Base-by-base conservation (phyloP, 2,888 invertebrate species). In the Acleris laterana region DNA sequence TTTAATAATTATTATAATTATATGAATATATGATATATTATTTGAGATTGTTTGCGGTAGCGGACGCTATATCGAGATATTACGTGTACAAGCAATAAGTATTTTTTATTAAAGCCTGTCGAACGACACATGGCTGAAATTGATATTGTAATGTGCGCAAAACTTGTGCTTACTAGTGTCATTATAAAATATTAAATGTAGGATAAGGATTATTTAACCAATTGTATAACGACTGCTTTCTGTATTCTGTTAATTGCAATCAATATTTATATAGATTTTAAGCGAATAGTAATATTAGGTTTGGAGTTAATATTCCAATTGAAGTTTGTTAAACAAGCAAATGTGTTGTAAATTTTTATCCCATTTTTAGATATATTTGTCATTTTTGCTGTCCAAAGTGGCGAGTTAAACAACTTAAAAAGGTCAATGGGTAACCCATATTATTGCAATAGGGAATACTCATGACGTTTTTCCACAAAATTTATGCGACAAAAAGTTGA, bases 11-110 rank as follows among this genome's bases (percentile, higher is more conserved):
- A 81, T 82, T 78, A 74, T 83, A 84, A 80, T 83, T 79, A 77
- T 79, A 78, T 74, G 72, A 69, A 63, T 62, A 68, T 63, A 69
- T 69, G 48, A 69, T 67, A 74, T 74, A 84, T 87, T 85, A 85
- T 87, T 88, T 86, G 78, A 83, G 79, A 90, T 91, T 82, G 81
- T 91, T 93, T 91, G 92, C 90, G 84, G 80, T 83, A 86, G 88
- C 83, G 83, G 82, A 88, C 84, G 83, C 73, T 78, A 78, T 72
- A 75, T 70, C 58, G 76, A 81, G 85, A 87, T 81, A 90, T 89
- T 91, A 93, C 93, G 93, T 93, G 92, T 92, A 93, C 85, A 92
- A 93, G 93, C 93, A 93, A 93, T 93, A 93, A 92, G 74, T 86
- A 89, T 82, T 86, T 90, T 90, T 85, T 89, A 89, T 90, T 87